Percentiles rank a stretch among this genome's conserved stretches.
Evolutionary conservation across 2,888 invertebrate species (phyloP).

Genomic region (Macrosiphum euphorbiae): DNA sequence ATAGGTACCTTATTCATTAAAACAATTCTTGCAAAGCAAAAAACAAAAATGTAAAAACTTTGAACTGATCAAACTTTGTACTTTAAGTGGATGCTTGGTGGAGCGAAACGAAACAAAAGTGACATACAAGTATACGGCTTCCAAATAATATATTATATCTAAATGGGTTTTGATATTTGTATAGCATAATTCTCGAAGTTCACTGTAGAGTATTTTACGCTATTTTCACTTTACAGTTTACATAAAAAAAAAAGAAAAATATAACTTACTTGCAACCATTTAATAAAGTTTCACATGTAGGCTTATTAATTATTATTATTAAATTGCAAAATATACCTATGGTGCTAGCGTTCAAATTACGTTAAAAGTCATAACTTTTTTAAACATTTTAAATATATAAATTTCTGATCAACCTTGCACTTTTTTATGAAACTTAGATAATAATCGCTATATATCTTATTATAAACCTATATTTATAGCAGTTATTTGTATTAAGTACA

Average conservation of each 20-base stretch:
- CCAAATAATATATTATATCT: background rate
- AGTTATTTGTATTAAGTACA: background rate
- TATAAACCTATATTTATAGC: background rate
- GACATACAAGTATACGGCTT: background rate
- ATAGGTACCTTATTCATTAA: background rate
- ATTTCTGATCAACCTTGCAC: background rate
- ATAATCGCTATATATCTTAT: background rate
- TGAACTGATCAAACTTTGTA: constrained; percentile 11
- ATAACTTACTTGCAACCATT: background rate
- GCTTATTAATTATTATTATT: too few relatives aligned
- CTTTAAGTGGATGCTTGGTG: background rate
- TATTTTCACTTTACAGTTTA: background rate
- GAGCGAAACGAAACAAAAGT: constrained; percentile 2
- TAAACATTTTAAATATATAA: background rate
- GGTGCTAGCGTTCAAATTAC: background rate
- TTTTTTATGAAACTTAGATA: too few relatives aligned
- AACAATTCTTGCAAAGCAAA: background rate
- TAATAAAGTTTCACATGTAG: background rate
- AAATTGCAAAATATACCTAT: too few relatives aligned
- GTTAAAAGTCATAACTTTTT: background rate
- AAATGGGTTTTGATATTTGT: background rate
- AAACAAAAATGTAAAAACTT: constrained; percentile 1
- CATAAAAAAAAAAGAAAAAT: background rate
- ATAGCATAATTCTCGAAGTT: background rate
- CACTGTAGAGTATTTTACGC: background rate